Evolutionary conservation across 2,888 invertebrate species (phyloP).

Genomic region (Mycogona germanica): DNA sequence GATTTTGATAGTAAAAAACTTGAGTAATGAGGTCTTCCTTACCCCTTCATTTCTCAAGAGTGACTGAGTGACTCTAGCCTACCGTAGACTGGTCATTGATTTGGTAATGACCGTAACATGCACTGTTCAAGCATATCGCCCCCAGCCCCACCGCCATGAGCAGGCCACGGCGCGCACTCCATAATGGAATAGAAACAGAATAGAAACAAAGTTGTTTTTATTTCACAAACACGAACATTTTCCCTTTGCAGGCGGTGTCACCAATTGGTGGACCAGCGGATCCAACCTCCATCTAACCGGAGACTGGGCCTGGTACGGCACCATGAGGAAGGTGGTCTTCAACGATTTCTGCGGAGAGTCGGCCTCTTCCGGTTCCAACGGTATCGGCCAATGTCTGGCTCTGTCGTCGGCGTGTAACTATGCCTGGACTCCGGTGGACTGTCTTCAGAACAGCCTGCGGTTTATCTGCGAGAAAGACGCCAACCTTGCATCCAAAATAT

Average conservation of each 20-base stretch:
- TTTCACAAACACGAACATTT: background rate
- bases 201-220: background rate
- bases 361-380: background rate
- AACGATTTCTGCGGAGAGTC: background rate
- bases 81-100: no score
- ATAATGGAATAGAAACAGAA: no score
- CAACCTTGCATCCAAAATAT: no score
- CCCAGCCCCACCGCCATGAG: no score
- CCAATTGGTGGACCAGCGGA: slow-evolving; percentile 6
- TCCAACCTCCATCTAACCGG: background rate
- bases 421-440: background rate
- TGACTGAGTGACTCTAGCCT: no score
- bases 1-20: no score
- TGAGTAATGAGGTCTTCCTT: no score
- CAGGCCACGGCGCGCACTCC: no score
- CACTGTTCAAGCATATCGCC: no score
- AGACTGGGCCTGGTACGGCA: slow-evolving; percentile 1
- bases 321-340: background rate
- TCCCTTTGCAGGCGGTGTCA: background rate
- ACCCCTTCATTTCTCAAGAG: no score
- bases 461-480: slow-evolving; percentile 4
- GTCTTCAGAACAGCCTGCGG: background rate
- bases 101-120: no score
- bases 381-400: background rate
- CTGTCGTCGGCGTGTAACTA: background rate